Conservation (phyloP, 2,113 vertebrate genomes). For the Sebastes fasciatus region DNA sequence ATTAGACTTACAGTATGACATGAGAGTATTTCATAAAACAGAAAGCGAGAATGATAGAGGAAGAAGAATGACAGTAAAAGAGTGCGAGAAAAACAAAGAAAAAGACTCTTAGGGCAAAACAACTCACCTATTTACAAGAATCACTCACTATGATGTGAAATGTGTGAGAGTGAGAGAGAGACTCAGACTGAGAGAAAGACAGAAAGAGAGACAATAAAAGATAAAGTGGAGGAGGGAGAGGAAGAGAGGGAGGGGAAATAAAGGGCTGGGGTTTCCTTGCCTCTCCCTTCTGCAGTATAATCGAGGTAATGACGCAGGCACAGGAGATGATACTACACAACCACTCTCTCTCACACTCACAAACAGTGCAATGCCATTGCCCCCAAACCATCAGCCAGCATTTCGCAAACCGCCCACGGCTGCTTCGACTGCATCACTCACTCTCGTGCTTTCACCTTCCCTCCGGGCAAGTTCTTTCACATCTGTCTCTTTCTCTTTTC, state of each 20-base stretch:
- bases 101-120: slow-evolving; percentile 16
- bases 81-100: not conserved
- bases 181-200: slow-evolving; percentile 37
- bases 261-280: slow-evolving; percentile 76
- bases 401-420: slow-evolving; percentile 67
- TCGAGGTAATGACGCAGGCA: slow-evolving; percentile 68
- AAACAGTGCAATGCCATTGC: slow-evolving; percentile 26
- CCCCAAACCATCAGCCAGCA: slow-evolving; percentile 46
- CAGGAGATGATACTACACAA: slow-evolving; percentile 39
- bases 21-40: slow-evolving; percentile 18
- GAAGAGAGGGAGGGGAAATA: slow-evolving; percentile 39
- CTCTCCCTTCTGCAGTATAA: slow-evolving; percentile 60
- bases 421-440: slow-evolving; percentile 48
- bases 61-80: slow-evolving; percentile 11
- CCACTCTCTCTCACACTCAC: slow-evolving; percentile 3
- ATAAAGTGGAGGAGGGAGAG: slow-evolving; percentile 41
- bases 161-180: slow-evolving; percentile 26
- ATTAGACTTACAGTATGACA: slow-evolving; percentile 14
- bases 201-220: slow-evolving; percentile 23
- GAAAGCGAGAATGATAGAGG: slow-evolving; percentile 21
- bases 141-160: slow-evolving; percentile 31
- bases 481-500: slow-evolving; percentile 34
- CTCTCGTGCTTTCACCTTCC: slow-evolving; percentile 51
- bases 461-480: slow-evolving; percentile 39
- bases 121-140: slow-evolving; percentile 45